A percentile compares a stretch with the other conserved stretches of the same genome.
phyloP scores from a whole-genome alignment of 2,113 vertebrate genomes.

The Cichladusa arquata region DNA sequence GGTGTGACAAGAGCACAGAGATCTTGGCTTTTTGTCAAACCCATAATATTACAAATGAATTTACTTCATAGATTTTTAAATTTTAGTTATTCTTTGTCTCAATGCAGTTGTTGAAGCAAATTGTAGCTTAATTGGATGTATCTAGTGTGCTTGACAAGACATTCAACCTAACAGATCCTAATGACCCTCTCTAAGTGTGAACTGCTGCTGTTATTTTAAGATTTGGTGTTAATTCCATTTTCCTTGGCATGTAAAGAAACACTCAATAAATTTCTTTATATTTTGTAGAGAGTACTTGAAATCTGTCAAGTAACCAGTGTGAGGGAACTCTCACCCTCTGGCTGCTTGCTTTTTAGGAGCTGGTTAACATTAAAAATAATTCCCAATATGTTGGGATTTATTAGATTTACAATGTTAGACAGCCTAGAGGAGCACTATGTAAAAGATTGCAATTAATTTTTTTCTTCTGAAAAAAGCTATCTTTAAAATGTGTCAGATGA shows the following conservation, averaged over 20 bases:
- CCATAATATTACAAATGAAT: neutral
- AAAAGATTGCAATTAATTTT: neutral
- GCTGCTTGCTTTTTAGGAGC: neutral
- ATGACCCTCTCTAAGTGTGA: neutral
- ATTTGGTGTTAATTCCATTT: neutral
- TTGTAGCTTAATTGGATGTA: constrained; percentile 3
- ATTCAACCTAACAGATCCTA: neutral
- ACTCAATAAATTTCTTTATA: neutral
- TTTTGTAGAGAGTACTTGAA: neutral
- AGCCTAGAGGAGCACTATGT: neutral
- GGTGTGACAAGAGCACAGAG: neutral
- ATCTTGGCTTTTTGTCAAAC: neutral
- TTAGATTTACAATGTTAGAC: neutral
- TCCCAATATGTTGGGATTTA: neutral
- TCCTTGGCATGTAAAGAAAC: neutral
- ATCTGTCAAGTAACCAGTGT: neutral
- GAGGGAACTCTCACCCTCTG: neutral
- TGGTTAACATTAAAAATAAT: neutral
- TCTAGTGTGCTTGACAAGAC: neutral
- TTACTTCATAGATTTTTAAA: neutral
- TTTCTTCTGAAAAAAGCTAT: neutral
- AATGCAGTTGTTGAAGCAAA: neutral
- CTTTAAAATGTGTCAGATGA: neutral
- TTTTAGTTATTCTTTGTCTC: neutral
- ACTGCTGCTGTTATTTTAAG: constrained; percentile 17